Percentiles rank a stretch among this genome's conserved stretches.
Conservation (phyloP, 2,797 vertebrate species). For the Gambusia yucatana region DNA sequence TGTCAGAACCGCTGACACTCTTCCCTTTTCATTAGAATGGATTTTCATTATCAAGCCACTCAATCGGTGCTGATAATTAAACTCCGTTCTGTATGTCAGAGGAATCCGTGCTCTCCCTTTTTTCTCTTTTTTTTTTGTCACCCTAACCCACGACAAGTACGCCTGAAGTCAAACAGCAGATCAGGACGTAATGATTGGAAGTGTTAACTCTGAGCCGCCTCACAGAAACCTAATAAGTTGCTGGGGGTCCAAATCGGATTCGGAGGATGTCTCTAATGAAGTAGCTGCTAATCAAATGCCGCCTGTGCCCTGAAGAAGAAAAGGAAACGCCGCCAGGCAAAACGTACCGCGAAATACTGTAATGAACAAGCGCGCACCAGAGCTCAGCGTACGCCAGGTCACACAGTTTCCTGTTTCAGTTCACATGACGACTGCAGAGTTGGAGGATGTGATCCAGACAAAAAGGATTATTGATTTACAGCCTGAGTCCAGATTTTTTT, state of each 20-base stretch:
- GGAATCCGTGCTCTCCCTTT: neutral
- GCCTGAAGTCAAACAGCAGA: slow-evolving; percentile 9
- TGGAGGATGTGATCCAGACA: neutral
- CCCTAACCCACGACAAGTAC: neutral
- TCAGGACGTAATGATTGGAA: slow-evolving; percentile 3
- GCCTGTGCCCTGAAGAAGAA: slow-evolving; percentile 7
- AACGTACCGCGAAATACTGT: neutral
- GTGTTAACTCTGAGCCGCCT: slow-evolving; percentile 4
- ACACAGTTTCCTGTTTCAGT: neutral
- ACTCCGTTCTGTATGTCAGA: neutral
- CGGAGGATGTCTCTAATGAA: slow-evolving; percentile 25
- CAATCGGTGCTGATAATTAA: slow-evolving; percentile 4
- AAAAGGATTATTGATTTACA: neutral
- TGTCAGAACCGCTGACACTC: neutral
- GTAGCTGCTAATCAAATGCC: slow-evolving; percentile 11
- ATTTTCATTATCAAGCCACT: neutral
- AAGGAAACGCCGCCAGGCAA: neutral
- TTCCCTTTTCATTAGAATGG: neutral
- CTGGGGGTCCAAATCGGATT: slow-evolving; percentile 15
- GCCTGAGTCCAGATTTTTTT: no score
- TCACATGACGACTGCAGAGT: neutral
- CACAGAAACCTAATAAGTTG: slow-evolving; percentile 7
- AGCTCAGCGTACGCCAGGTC: neutral
- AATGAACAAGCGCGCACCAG: neutral
- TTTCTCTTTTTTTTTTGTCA: neutral